These are phyloP conservation scores for Melipona quadrifasciata DNA, from an alignment of 1,140 invertebrate species.

Conservation along the genomic window DNA sequence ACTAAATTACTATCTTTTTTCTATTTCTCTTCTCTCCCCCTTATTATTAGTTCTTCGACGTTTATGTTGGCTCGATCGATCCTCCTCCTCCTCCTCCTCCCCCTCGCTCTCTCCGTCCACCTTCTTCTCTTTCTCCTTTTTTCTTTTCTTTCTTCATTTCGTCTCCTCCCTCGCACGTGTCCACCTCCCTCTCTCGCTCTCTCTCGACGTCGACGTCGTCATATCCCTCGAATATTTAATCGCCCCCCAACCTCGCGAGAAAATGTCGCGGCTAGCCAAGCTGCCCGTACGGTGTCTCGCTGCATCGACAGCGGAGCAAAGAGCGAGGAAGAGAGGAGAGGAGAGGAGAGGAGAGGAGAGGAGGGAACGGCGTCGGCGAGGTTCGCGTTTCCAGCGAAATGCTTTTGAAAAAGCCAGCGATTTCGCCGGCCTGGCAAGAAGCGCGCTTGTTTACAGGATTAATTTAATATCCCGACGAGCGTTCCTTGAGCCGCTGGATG, in stretches of 20 bases:
- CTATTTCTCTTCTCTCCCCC: constrained; percentile 69
- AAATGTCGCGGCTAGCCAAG: too few species aligned
- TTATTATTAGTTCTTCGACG: constrained; percentile 77
- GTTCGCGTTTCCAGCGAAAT: too few species aligned
- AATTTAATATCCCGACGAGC: constrained; percentile 55
- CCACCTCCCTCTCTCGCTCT: not conserved
- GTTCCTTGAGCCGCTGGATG: constrained; percentile 61
- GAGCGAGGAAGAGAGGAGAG: too few species aligned
- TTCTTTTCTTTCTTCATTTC: not conserved
- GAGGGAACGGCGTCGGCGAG: not conserved
- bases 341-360: too few species aligned
- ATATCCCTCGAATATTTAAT: constrained; percentile 55
- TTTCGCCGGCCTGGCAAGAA: constrained; percentile 23
- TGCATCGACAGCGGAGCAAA: too few species aligned
- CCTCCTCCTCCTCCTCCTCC: constrained; percentile 57
- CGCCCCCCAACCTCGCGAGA: not conserved
- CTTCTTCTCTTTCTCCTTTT: fast-evolving
- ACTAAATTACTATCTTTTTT: constrained; percentile 82
- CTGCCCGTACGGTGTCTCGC: not conserved
- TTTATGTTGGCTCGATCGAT: constrained; percentile 82
- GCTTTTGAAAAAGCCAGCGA: not conserved
- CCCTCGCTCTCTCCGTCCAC: not conserved
- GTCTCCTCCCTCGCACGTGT: not conserved
- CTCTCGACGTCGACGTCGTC: constrained; percentile 21
- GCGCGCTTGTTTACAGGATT: constrained; percentile 64